Evolutionary conservation across 2,888 invertebrate species (phyloP).

Genomic region (Syrista parreyssii): DNA sequence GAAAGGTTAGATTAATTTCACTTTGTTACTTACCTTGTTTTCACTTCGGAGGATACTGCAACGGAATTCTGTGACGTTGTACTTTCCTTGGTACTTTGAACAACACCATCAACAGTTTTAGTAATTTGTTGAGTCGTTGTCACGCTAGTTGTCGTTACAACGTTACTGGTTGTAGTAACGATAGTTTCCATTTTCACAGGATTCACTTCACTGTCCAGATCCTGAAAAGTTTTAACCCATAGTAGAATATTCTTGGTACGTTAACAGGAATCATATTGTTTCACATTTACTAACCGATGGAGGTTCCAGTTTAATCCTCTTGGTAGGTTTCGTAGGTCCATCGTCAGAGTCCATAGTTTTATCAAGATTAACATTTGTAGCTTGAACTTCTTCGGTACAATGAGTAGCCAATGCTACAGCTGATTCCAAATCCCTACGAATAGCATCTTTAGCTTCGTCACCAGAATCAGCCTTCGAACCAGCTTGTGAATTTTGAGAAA

Average conservation of each 20-base stretch:
- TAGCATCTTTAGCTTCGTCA: slow-evolving; percentile 68
- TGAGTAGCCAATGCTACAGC: slow-evolving; percentile 74
- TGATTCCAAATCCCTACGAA: slow-evolving; percentile 73
- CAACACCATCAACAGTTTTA: slow-evolving; percentile 66
- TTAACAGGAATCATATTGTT: background rate
- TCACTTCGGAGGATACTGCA: slow-evolving; percentile 43
- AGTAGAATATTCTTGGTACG: background rate
- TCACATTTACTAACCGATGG: slow-evolving; percentile 17
- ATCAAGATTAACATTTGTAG: slow-evolving; percentile 19
- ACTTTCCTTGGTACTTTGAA: slow-evolving; percentile 68
- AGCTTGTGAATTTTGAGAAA: background rate
- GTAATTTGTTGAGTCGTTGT: slow-evolving; percentile 62
- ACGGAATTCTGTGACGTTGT: slow-evolving; percentile 66
- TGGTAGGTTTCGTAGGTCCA: slow-evolving; percentile 30
- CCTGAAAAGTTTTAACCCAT: slow-evolving; percentile 60
- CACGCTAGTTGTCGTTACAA: slow-evolving; percentile 63
- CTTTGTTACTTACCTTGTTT: slow-evolving; percentile 30
- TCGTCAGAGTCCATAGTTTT: slow-evolving; percentile 9
- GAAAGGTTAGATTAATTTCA: background rate
- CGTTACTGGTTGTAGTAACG: slow-evolving; percentile 58
- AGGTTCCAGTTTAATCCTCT: slow-evolving; percentile 53
- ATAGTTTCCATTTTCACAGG: slow-evolving; percentile 63
- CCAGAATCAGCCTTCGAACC: slow-evolving; percentile 22
- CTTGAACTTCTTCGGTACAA: slow-evolving; percentile 68
- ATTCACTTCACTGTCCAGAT: slow-evolving; percentile 69